phyloP scores from a whole-genome alignment of 1,140 invertebrate genomes.

The Trichonephila inaurata region DNA sequence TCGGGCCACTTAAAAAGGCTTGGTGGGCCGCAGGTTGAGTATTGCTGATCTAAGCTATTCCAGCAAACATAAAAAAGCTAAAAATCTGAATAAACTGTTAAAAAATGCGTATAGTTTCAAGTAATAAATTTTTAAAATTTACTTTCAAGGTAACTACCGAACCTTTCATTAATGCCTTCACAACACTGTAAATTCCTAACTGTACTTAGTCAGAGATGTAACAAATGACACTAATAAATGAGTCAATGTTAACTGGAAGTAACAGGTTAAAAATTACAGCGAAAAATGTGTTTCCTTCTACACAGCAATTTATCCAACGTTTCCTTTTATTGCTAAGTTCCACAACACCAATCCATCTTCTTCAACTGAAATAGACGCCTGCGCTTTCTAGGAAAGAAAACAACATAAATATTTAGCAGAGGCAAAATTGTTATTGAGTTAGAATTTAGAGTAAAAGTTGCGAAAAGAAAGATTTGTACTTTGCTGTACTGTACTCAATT shows the following conservation, averaged over 20 bases:
- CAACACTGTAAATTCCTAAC: too few species aligned
- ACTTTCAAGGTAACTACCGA: too few species aligned
- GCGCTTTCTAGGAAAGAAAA: neutral
- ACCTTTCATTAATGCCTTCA: too few species aligned
- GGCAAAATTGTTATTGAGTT: neutral
- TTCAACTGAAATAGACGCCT: neutral
- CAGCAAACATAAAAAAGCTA: too few species aligned
- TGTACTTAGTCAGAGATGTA: too few species aligned
- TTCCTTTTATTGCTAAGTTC: neutral
- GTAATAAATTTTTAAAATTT: too few species aligned
- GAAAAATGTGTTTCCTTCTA: neutral
- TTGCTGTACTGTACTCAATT: neutral
- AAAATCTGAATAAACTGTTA: too few species aligned
- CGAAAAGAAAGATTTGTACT: neutral
- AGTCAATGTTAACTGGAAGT: neutral
- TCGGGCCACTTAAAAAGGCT: too few species aligned
- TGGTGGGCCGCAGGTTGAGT: too few species aligned
- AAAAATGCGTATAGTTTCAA: too few species aligned
- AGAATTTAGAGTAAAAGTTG: neutral
- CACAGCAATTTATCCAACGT: neutral
- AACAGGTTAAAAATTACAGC: neutral
- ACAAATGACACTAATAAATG: neutral
- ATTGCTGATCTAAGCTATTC: too few species aligned
- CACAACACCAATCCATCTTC: neutral
- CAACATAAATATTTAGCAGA: neutral